Evolutionary conservation across 2,113 vertebrate species (phyloP), one percentile per base, ranked within the genome.

Genomic region (Myotis brandtii): DNA sequence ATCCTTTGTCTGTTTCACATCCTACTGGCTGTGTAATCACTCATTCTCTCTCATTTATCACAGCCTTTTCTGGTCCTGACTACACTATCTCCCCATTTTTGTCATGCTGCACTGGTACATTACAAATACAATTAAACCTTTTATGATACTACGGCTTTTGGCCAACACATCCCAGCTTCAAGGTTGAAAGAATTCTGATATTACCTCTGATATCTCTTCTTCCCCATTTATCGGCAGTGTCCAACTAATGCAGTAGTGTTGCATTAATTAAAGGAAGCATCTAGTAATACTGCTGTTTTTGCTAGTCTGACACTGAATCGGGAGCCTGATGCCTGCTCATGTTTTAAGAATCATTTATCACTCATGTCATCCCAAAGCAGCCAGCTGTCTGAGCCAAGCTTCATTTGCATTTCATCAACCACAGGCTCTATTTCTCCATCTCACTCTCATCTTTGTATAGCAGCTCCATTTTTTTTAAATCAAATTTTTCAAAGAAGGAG

Each of bases 261-360:
- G 98, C 98, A 98, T 99, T 99, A 99, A 99, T 99, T 99, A 99
- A 99, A 99, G 99, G 99, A 99, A 99, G 98, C 99, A 99, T 99
- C 98, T 97, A 98, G 98, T 98, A 98, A 98, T 98, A 98, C 97
- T 98, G 98, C 98, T 98, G 98, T 94, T 98, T 98, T 98, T 98
- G 98, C 98, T 98, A 98, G 98, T 97, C 98, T 99, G 99, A 99
- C 99, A 99, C 98, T 98, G 99, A 99, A 99, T 98, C 98, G 5
- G 99, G 98, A 99, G 98, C 98, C 98, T 99, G 98, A 99, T 99
- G 99, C 99, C 99, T 99, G 99, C 98, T 98, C 98, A 98, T 99
- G 98, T 98, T 99, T 98, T 99, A 99, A 98, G 98, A 99, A 98
- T 99, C 99, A 99, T 99, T 99, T 99, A 99, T 99, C 99, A 99